phyloP scores from a whole-genome alignment of 2,113 vertebrate genomes.

The Amazona guildingii region DNA sequence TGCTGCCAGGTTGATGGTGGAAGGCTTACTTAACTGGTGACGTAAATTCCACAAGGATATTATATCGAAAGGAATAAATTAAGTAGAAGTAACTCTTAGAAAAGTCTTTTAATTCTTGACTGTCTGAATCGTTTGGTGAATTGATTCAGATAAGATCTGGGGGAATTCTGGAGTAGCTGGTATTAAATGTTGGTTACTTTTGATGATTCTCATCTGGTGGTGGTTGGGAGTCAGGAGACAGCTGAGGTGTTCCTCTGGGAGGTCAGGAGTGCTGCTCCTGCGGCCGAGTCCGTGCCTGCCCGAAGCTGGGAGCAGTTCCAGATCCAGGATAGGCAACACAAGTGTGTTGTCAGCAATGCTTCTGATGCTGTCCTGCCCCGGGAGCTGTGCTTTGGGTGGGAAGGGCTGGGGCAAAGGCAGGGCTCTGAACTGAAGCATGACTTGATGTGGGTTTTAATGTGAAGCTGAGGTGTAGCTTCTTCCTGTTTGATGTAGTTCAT shows the following conservation, averaged over 20 bases:
- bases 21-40: neutral
- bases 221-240: neutral
- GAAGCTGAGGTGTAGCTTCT: neutral
- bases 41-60: neutral
- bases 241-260: neutral
- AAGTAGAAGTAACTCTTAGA: neutral
- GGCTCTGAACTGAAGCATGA: neutral
- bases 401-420: neutral
- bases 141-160: neutral
- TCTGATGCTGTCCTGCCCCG: neutral
- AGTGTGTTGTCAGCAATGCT: neutral
- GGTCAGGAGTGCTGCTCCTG: neutral
- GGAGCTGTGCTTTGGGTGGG: accelerated
- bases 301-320: neutral
- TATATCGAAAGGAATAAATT: neutral
- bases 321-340: neutral
- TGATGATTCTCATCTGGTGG: neutral
- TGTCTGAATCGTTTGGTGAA: neutral
- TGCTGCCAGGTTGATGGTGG: neutral
- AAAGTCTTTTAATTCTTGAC: neutral
- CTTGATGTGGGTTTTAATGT: neutral
- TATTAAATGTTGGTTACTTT: neutral
- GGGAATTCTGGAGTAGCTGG: neutral
- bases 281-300: accelerated
- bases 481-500: neutral